Base-by-base conservation (phyloP, 2,797 vertebrate species). In the Protonibea diacanthus region DNA sequence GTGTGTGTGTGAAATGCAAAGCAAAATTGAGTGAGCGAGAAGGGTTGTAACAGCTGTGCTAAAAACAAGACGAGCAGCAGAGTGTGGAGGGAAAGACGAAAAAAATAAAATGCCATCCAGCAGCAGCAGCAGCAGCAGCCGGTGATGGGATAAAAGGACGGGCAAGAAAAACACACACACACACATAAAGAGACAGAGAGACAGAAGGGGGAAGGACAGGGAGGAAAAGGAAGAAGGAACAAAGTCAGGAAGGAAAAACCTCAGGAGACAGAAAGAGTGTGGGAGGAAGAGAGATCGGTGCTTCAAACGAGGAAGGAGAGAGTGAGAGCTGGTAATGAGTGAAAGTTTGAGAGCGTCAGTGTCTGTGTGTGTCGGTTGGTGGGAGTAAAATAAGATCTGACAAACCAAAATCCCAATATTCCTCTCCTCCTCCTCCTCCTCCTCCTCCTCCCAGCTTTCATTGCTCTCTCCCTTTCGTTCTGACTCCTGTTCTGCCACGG, bases 181-280 rank as follows among this genome's bases (percentile, higher is more conserved):
- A 33, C 33, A 38, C 33, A 38, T 2, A 38, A 9, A 38, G 33
- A 38, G 33, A 38, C 33, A 9, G 33, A 38, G 33, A 38, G 33
- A 67, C 21, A 49, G 40, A 80, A 74, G 80, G 77, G 49, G 73
- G 74, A 71, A 76, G 74, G 84, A 83, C 3, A 64, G 77, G 69
- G 89, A 91, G 88, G 84, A 89, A 88, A 74, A 83, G 89, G 85
- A 85, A 86, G 85, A 80, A 85, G 81, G 74, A 83, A 89, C 88
- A 89, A 92, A 86, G 87, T 83, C 86, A 89, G 91, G 88, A 90
- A 88, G 86, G 85, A 80, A 83, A 72, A 83, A 73, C 66, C 89
- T 87, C 86, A 72, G 72, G 89, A 89, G 90, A 89, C 81, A 78
- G 85, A 86, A 66, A 84, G 83, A 81, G 90, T 85, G 91, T 89